Evolutionary conservation across 1,140 invertebrate species (phyloP).

Genomic region (Cepaea nemoralis): DNA sequence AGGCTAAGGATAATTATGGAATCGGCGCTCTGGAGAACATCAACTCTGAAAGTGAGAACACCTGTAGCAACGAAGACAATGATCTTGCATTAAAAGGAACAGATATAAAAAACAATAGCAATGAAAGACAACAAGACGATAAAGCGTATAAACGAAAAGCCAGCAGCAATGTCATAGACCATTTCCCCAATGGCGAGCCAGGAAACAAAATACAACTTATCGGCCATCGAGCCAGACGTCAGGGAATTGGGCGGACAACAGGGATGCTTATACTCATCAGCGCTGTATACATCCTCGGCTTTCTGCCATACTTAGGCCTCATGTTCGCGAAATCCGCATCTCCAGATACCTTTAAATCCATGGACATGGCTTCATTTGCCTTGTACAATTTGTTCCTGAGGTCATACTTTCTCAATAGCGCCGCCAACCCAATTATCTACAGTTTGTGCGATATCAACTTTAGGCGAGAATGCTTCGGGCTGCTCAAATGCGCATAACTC

Average conservation of each 20-base stretch:
- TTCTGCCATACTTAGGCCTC: slow-evolving; percentile 51
- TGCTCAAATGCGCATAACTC: slow-evolving; percentile 37
- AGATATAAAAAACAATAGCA: not conserved
- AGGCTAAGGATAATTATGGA: not conserved
- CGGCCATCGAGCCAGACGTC: not conserved
- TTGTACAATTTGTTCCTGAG: slow-evolving; percentile 46
- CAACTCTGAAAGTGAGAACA: not conserved
- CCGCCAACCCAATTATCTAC: slow-evolving; percentile 58
- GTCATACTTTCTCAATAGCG: slow-evolving; percentile 58
- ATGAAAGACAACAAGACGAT: not conserved
- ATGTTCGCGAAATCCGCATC: slow-evolving; percentile 44
- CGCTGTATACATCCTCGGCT: slow-evolving; percentile 51
- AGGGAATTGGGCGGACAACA: slow-evolving; percentile 39
- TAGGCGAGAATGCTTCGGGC: slow-evolving; percentile 45
- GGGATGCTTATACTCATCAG: slow-evolving; percentile 55
- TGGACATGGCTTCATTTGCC: slow-evolving; percentile 9
- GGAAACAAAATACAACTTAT: not conserved
- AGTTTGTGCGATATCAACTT: slow-evolving; percentile 53
- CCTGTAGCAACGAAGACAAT: not conserved
- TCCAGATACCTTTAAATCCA: slow-evolving; percentile 40
- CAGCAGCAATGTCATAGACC: too few species aligned
- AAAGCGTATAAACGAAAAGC: not conserved
- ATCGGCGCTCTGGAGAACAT: not conserved
- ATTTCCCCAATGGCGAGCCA: not conserved
- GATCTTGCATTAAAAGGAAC: not conserved